Conservation (phyloP, 2,888 invertebrate genomes). For the Phaedon cochleariae region DNA sequence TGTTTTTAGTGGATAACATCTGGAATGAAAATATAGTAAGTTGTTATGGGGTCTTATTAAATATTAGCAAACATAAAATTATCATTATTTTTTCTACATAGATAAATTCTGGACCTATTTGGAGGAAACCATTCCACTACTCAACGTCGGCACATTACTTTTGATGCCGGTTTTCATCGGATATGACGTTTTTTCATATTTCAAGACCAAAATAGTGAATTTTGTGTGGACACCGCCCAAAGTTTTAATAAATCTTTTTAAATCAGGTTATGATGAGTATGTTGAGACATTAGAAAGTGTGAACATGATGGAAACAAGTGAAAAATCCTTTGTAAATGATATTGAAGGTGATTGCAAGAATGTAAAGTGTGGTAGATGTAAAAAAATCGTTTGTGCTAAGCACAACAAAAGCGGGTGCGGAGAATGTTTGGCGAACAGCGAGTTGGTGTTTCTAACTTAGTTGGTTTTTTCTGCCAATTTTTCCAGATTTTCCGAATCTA, state of each 20-base stretch:
- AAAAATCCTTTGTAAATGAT: background rate
- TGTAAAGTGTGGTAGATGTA: conserved; percentile 15
- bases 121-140: background rate
- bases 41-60: background rate
- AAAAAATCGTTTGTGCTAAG: conserved; percentile 29
- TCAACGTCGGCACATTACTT: conserved; percentile 23
- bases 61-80: background rate
- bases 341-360: background rate
- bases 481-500: too few relatives aligned
- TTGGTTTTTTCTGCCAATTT: too few relatives aligned
- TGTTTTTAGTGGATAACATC: background rate
- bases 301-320: background rate
- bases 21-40: too few relatives aligned
- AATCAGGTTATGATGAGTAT: conserved; percentile 21
- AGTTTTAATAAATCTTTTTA: conserved; percentile 13
- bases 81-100: background rate
- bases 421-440: conserved; percentile 29
- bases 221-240: conserved; percentile 16
- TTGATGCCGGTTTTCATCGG: conserved; percentile 30
- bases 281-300: conserved; percentile 5
- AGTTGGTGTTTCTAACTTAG: conserved; percentile 32
- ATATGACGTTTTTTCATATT: conserved; percentile 24
- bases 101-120: background rate
- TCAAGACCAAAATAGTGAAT: conserved; percentile 8
- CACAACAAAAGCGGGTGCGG: conserved; percentile 31